These are phyloP conservation scores for Hecatera dysodea DNA, from an alignment of 2,888 invertebrate genomes.

Conservation along the genomic window DNA sequence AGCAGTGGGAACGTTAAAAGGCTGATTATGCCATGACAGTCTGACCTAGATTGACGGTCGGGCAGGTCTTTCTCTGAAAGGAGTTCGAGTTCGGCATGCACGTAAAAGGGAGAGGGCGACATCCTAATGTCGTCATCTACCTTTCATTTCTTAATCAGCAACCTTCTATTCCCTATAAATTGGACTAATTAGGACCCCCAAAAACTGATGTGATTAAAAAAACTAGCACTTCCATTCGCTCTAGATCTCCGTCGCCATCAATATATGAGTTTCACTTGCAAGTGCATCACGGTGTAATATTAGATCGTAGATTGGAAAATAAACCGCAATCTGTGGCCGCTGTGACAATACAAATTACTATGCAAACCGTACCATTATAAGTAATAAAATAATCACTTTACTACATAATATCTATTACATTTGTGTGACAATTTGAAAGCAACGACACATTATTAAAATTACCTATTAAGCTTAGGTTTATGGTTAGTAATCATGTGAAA, in stretches of 20 bases:
- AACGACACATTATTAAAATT: slow-evolving; percentile 1
- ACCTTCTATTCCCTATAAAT: neutral
- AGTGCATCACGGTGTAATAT: slow-evolving; percentile 63
- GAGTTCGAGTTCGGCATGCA: no score
- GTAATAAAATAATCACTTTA: slow-evolving; percentile 23
- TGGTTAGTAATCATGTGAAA: slow-evolving; percentile 3
- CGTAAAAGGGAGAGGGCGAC: no score
- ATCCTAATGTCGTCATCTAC: no score
- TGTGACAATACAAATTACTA: slow-evolving; percentile 50
- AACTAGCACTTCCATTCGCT: slow-evolving; percentile 18
- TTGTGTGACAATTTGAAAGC: slow-evolving; percentile 6
- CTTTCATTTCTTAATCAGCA: no score
- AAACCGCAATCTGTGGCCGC: slow-evolving; percentile 65
- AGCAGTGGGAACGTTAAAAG: no score
- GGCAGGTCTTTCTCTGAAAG: no score
- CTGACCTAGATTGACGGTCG: no score
- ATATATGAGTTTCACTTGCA: slow-evolving; percentile 67
- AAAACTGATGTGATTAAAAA: no score
- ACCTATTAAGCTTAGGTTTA: slow-evolving; percentile 1
- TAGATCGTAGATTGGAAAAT: slow-evolving; percentile 68
- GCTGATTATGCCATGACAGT: no score
- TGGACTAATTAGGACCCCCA: neutral
- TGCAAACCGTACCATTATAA: neutral
- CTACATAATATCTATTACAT: neutral
- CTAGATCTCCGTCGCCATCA: slow-evolving; percentile 39